Evolutionary conservation across 2,113 vertebrate species (phyloP).

Genomic region (Lagopus muta): DNA sequence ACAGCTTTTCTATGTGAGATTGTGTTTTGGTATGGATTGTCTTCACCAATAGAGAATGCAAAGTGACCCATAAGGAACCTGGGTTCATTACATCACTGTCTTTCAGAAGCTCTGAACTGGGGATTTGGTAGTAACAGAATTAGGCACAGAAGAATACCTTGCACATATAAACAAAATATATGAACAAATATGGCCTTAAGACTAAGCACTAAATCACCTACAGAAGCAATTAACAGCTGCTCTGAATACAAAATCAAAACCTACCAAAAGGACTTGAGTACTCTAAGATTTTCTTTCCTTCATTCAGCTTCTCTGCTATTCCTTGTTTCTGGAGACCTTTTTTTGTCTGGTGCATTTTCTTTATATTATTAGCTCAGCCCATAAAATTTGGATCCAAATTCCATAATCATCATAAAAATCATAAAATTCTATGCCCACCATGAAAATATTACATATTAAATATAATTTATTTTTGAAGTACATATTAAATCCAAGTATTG

Average conservation of each 20-base stretch:
- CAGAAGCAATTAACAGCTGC: neutral
- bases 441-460: constrained; percentile 71
- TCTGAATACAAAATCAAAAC: neutral
- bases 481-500: constrained; percentile 64
- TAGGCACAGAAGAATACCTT: neutral
- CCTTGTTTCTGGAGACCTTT: constrained; percentile 12
- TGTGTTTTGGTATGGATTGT: neutral
- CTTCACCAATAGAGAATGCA: neutral
- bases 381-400: constrained; percentile 83
- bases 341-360: constrained; percentile 70
- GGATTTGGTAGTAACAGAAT: neutral
- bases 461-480: constrained; percentile 80
- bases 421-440: constrained; percentile 82
- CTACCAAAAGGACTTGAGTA: constrained; percentile 46
- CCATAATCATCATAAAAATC: constrained; percentile 81
- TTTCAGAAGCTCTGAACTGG: neutral
- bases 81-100: neutral
- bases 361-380: constrained; percentile 76
- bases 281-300: constrained; percentile 26
- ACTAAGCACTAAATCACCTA: neutral
- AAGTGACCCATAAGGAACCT: neutral
- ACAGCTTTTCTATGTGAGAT: neutral
- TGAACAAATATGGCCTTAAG: neutral
- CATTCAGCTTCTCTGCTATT: constrained; percentile 23
- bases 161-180: neutral